Base-by-base conservation (phyloP, 2,888 invertebrate species). In the Troides helena region DNA sequence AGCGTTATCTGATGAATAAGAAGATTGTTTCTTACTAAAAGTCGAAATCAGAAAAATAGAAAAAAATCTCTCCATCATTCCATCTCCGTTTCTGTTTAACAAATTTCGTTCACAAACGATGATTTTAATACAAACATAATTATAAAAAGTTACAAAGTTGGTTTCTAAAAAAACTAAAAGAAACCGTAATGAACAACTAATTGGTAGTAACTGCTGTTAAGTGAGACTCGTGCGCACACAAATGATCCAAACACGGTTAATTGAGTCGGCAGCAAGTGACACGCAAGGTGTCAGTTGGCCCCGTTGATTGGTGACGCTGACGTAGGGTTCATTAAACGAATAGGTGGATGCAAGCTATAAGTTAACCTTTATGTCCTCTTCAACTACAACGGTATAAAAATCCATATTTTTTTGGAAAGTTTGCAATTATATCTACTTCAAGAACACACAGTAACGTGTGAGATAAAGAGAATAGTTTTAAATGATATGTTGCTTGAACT, bases 201-300 rank as follows among this genome's bases (percentile, higher is more conserved):
- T 50, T 63, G 23, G 1, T 10, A 25, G 5, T 53, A 63, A 25
- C 23, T 18, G 23, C 7, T 53, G 53, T 59, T 43, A 58, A 65
- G 59, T 43, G 65, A 67, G 43, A 62, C 68, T 46, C 36, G 68
- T 50, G 50, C 30, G 58, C 36, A 50, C 62, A 67, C 63, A 63
- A 58, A 63, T 68, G 50, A 63, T 68, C 68, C 68, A 63, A 30
- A 63, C 50, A 36, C 63, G 39, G 68, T 39, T 68, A 68, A 63
- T 59, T 58, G 68, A 63, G 68, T 46, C 68, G 66, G 66, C 58
- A 23, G 39, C 43, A 46, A 59, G 68, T 63, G 50, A 68, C 62
- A 68, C 68, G 63, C 68, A 21, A 68, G 58, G 43, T 62, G 56
- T 25, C 23, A 50, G 62, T 58, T 58, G 14, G n/a, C 60, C 23